A percentile compares a stretch with the other conserved stretches of the same genome.
Conservation (phyloP, 2,797 vertebrate species). For the Percopsis omiscomaycus region DNA sequence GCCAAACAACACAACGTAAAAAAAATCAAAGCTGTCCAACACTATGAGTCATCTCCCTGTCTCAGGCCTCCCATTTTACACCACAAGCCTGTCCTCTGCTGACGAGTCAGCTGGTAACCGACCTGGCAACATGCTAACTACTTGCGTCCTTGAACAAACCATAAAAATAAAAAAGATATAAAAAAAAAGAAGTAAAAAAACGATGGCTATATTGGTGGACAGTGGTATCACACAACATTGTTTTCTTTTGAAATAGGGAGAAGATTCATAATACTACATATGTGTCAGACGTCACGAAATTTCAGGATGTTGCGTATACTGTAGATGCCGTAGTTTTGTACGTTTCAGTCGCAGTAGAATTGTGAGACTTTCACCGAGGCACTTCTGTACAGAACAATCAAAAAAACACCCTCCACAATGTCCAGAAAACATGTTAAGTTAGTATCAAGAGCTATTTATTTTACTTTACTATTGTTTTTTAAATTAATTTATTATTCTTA, state of each 20-base stretch:
- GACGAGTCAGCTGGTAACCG: slow-evolving; percentile 71
- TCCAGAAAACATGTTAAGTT: slow-evolving; percentile 73
- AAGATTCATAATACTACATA: slow-evolving; percentile 82
- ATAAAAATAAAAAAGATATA: slow-evolving; percentile 63
- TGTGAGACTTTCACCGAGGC: slow-evolving; percentile 96
- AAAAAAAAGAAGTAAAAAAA: slow-evolving; percentile 65
- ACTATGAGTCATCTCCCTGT: slow-evolving; percentile 80
- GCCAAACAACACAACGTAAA: slow-evolving; percentile 50
- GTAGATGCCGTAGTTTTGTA: slow-evolving; percentile 99
- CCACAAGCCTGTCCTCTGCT: slow-evolving; percentile 64
- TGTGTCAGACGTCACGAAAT: slow-evolving; percentile 96
- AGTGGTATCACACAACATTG: slow-evolving; percentile 90
- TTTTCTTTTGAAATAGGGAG: slow-evolving; percentile 89
- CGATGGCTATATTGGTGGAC: slow-evolving; percentile 93
- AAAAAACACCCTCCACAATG: slow-evolving; percentile 69
- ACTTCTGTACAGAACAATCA: slow-evolving; percentile 94
- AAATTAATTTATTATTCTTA: slow-evolving; percentile 80
- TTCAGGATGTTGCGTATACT: slow-evolving; percentile 94
- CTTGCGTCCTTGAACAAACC: slow-evolving; percentile 81
- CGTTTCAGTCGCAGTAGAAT: slow-evolving; percentile 98
- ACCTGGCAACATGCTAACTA: slow-evolving; percentile 81
- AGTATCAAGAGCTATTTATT: slow-evolving; percentile 76
- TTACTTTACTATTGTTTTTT: slow-evolving; percentile 61
- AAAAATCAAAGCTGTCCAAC: slow-evolving; percentile 36
- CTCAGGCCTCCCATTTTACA: slow-evolving; percentile 88